phyloP scores from a whole-genome alignment of 1,140 invertebrate genomes.

The Lutraria rhynchaena region DNA sequence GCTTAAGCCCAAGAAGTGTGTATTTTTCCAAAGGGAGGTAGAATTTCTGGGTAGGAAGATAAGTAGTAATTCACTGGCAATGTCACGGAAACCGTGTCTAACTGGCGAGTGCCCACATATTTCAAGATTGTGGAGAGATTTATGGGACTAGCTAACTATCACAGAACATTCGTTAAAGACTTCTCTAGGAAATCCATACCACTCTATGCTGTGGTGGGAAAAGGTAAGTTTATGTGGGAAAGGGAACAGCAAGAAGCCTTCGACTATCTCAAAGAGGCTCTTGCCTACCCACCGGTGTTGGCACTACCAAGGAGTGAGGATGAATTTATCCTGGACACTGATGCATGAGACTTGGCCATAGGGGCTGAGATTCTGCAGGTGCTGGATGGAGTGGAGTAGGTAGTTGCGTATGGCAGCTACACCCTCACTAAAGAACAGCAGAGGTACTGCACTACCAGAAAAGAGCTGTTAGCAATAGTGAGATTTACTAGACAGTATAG shows the following conservation, averaged over 20 bases:
- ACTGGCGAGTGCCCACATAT: neutral
- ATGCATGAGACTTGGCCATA: conserved; percentile 20
- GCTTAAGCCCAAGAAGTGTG: conserved; percentile 59
- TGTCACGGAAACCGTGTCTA: neutral
- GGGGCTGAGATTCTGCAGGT: conserved; percentile 41
- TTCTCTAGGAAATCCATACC: neutral
- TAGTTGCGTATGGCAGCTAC: neutral
- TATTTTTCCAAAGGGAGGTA: conserved; percentile 62
- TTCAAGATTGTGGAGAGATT: neutral
- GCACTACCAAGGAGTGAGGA: conserved; percentile 35
- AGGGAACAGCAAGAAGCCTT: conserved; percentile 44
- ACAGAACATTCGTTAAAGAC: neutral
- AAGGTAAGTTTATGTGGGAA: neutral
- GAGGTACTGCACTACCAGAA: conserved; percentile 37
- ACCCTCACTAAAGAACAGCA: neutral
- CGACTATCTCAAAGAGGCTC: conserved; percentile 39
- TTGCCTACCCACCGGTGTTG: conserved; percentile 52
- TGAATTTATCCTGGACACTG: conserved; percentile 21
- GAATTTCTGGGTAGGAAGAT: conserved; percentile 54
- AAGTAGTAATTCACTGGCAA: too few species aligned
- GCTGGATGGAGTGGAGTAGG: conserved; percentile 12
- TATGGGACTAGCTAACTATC: neutral
- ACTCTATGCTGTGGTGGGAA: neutral
- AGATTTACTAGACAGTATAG: too few species aligned
- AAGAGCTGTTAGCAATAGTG: conserved; percentile 46